phyloP scores from a whole-genome alignment of 2,888 invertebrate genomes.

The Alitta virens region DNA sequence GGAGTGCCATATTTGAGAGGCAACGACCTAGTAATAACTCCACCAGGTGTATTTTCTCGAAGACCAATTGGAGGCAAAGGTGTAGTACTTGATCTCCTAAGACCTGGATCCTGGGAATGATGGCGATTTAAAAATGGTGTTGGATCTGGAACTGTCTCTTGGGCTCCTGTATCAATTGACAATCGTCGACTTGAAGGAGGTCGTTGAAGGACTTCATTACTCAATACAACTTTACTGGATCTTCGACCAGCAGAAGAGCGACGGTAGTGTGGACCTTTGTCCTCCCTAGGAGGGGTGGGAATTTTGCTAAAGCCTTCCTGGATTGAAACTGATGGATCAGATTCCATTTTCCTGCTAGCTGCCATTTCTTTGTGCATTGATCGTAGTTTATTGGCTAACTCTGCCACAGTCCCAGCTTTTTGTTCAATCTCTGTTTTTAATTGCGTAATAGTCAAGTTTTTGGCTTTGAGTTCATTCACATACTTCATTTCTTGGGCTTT shows the following conservation, averaged over 20 bases:
- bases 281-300: background rate
- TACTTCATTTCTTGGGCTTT: conserved; percentile 41
- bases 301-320: background rate
- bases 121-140: conserved; percentile 3
- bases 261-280: background rate
- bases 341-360: background rate
- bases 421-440: conserved; percentile 43
- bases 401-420: conserved; percentile 30
- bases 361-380: background rate
- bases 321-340: background rate
- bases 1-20: background rate
- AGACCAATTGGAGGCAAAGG: too few relatives aligned
- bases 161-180: background rate
- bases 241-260: too few relatives aligned
- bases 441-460: conserved; percentile 35
- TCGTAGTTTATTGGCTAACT: background rate
- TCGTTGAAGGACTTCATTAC: background rate
- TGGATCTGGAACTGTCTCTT: conserved; percentile 8
- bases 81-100: too few relatives aligned
- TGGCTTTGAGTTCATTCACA: conserved; percentile 37
- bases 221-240: background rate
- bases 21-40: background rate
- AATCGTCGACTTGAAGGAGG: conserved; percentile 2
- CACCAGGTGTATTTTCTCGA: too few relatives aligned
- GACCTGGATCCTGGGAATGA: too few relatives aligned